Conservation (phyloP, 2,888 invertebrate genomes). For the Frankliniella fusca region DNA sequence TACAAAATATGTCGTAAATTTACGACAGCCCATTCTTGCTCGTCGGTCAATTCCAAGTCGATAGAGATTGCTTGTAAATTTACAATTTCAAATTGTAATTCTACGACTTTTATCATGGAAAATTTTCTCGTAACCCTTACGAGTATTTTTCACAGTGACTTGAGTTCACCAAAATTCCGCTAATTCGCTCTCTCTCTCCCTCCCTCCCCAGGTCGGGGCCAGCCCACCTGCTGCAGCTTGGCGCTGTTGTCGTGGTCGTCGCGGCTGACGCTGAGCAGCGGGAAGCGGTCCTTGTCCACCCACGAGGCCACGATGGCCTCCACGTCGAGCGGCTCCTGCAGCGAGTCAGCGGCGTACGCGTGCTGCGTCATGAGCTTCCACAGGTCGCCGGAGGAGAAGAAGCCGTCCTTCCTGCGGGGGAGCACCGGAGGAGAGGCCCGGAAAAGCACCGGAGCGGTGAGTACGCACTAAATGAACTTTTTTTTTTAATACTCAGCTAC, state of each 20-base stretch:
- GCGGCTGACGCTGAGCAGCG: slow-evolving; percentile 66
- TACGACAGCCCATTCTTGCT: too few relatives aligned
- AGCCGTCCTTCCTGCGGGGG: background rate
- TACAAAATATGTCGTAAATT: too few relatives aligned
- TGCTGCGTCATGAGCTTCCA: slow-evolving; percentile 70
- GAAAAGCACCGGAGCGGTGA: background rate
- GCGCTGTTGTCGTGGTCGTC: slow-evolving; percentile 62
- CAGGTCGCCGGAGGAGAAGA: slow-evolving; percentile 50
- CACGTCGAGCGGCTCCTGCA: slow-evolving; percentile 57
- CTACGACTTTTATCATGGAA: too few relatives aligned
- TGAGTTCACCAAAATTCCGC: too few relatives aligned
- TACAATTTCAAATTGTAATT: too few relatives aligned
- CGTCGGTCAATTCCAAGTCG: too few relatives aligned
- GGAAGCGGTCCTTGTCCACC: slow-evolving; percentile 76
- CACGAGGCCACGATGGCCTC: slow-evolving; percentile 72
- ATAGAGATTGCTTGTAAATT: too few relatives aligned
- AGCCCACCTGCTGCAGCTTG: slow-evolving; percentile 60
- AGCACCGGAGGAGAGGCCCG: background rate
- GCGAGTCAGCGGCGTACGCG: slow-evolving; percentile 57
- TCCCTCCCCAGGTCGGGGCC: too few relatives aligned
- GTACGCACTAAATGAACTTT: background rate
- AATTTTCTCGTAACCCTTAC: too few relatives aligned
- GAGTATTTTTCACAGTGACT: too few relatives aligned
- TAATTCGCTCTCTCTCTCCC: too few relatives aligned
- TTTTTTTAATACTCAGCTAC: too few relatives aligned